phyloP scores from a whole-genome alignment of 2,888 invertebrate genomes.

The Lordiphosa andalusiaca region DNA sequence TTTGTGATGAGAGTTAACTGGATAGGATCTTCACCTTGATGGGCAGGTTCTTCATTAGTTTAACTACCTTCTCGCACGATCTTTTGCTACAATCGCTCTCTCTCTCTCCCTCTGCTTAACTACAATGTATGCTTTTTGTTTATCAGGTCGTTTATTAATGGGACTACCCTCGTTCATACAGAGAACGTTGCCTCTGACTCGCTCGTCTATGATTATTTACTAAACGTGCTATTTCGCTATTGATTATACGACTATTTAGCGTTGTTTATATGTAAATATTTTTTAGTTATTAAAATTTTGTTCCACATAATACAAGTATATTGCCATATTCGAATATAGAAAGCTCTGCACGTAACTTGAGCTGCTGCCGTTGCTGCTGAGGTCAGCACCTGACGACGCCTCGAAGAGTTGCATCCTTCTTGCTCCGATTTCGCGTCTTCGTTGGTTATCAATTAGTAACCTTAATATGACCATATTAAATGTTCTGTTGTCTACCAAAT shows the following conservation, averaged over 20 bases:
- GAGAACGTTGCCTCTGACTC: conserved; percentile 15
- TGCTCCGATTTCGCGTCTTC: conserved; percentile 7
- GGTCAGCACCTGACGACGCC: conserved; percentile 1
- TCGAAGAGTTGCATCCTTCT: not conserved
- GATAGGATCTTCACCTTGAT: too few relatives aligned
- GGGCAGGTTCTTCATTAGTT: too few relatives aligned
- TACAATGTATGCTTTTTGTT: too few relatives aligned
- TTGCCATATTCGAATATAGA: conserved; percentile 4
- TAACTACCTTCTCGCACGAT: too few relatives aligned
- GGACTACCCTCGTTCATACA: conserved; percentile 1
- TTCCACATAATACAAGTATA: conserved; percentile 31
- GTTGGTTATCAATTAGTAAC: conserved; percentile 55
- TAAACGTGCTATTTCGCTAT: conserved; percentile 63
- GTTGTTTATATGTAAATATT: conserved; percentile 66
- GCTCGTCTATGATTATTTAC: conserved; percentile 57
- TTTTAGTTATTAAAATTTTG: conserved; percentile 54
- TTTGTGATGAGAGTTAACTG: too few relatives aligned
- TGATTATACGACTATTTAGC: conserved; percentile 71
- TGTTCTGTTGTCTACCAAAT: conserved; percentile 52
- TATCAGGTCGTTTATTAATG: not conserved
- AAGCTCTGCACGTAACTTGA: conserved; percentile 22
- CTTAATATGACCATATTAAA: conserved; percentile 64
- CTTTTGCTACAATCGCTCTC: too few relatives aligned
- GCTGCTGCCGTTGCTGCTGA: not conserved
- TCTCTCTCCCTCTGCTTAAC: too few relatives aligned